Conservation (phyloP, 2,888 invertebrate species). For the Linyphia triangularis region DNA sequence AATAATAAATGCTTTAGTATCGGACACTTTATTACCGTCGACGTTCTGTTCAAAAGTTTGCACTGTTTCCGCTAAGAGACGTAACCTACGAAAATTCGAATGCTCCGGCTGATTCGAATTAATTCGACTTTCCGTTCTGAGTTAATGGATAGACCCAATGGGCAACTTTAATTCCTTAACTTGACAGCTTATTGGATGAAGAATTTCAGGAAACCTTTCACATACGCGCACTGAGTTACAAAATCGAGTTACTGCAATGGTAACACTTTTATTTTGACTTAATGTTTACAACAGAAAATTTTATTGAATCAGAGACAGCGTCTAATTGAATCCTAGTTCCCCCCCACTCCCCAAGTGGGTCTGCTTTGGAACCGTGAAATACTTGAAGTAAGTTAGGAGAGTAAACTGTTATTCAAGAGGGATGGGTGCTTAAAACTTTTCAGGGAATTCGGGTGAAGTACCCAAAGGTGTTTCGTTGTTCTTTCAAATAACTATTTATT, state of each 20-base stretch:
- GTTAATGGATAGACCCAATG: constrained; percentile 58
- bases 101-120: constrained; percentile 47
- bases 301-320: constrained; percentile 63
- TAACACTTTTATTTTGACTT: constrained; percentile 69
- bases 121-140: constrained; percentile 45
- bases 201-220: constrained; percentile 58
- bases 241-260: constrained; percentile 60
- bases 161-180: constrained; percentile 62
- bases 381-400: constrained; percentile 43
- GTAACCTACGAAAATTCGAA: constrained; percentile 35
- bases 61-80: constrained; percentile 36
- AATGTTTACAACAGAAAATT: constrained; percentile 69
- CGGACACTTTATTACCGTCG: constrained; percentile 37
- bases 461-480: background rate
- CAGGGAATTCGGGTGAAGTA: background rate
- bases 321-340: constrained; percentile 68
- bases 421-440: background rate
- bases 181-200: constrained; percentile 62
- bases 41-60: constrained; percentile 25
- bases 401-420: constrained; percentile 26
- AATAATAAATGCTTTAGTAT: constrained; percentile 44
- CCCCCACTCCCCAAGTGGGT: background rate
- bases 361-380: constrained; percentile 41
- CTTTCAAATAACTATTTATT: no score
- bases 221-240: constrained; percentile 9